phyloP scores from a whole-genome alignment of 30 jellyfish, hydroid and myxozoan genomes.

The Aurelia sp. region DNA sequence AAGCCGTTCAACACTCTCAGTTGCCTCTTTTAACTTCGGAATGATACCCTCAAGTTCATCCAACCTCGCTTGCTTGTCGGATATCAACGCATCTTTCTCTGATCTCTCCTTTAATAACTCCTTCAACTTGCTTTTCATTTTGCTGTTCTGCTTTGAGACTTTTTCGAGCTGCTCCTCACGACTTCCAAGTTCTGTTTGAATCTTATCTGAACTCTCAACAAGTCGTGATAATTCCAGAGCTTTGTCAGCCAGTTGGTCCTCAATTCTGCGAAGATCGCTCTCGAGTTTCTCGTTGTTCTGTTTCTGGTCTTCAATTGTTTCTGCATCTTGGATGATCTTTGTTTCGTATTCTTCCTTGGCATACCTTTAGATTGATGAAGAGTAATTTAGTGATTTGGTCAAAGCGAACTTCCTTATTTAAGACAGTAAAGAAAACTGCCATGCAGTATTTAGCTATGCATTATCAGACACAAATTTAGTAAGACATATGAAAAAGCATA shows the following conservation, averaged over 20 bases:
- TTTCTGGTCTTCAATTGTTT: slow-evolving; percentile 11
- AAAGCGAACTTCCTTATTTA: no score
- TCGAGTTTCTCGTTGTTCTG: slow-evolving; percentile 36
- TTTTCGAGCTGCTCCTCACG: slow-evolving; percentile 53
- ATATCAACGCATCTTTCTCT: slow-evolving; percentile 21
- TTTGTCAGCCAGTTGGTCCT: slow-evolving; percentile 48
- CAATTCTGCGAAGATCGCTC: slow-evolving; percentile 13
- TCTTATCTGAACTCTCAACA: slow-evolving; percentile 19
- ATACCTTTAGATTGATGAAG: slow-evolving; percentile 2
- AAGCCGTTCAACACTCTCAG: slow-evolving; percentile 1
- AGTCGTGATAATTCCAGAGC: slow-evolving; percentile 24
- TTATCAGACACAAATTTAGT: no score
- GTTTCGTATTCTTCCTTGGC: slow-evolving; percentile 21
- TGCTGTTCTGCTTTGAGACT: slow-evolving; percentile 41
- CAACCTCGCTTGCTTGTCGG: slow-evolving; percentile 35
- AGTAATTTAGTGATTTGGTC: background rate
- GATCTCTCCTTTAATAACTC: slow-evolving; percentile 35
- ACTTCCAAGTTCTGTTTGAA: slow-evolving; percentile 34
- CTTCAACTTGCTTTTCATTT: slow-evolving; percentile 50
- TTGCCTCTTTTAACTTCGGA: slow-evolving; percentile 26
- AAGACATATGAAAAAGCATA: no score
- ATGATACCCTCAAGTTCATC: slow-evolving; percentile 37
- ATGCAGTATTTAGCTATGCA: no score
- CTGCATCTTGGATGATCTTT: slow-evolving; percentile 25
- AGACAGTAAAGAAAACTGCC: no score